phyloP scores from a whole-genome alignment of 1,140 invertebrate genomes.

The Ostrea denselamellosa region DNA sequence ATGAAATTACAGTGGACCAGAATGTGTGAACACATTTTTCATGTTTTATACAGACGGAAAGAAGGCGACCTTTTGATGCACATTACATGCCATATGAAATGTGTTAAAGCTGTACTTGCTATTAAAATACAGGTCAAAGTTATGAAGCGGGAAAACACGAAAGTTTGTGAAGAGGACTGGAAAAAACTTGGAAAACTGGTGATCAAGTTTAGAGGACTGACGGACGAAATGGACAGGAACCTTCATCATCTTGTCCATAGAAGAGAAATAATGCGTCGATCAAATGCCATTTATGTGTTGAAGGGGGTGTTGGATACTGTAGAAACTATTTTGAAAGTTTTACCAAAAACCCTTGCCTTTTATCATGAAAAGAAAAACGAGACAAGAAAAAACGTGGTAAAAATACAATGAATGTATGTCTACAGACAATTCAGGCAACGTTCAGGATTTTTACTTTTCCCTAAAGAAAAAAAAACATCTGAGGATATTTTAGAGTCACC shows the following conservation, averaged over 20 bases:
- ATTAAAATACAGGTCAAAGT: not conserved
- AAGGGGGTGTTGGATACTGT: not conserved
- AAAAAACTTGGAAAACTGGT: not conserved
- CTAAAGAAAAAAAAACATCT: too few species aligned
- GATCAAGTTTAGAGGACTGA: not conserved
- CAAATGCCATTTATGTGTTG: not conserved
- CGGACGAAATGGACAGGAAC: not conserved
- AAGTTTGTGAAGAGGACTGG: not conserved
- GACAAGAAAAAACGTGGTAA: not conserved
- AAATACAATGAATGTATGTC: not conserved
- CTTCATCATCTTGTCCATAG: not conserved
- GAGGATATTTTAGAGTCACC: conserved; percentile 32
- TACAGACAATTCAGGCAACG: not conserved
- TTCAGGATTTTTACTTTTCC: too few species aligned
- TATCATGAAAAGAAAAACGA: too few species aligned
- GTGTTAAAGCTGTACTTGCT: not conserved
- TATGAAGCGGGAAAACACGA: not conserved
- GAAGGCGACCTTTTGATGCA: not conserved
- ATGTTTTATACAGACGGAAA: not conserved
- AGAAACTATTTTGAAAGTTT: not conserved
- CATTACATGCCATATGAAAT: conserved; percentile 24
- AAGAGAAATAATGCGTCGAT: not conserved
- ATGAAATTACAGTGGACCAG: conserved; percentile 12
- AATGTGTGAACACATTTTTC: conserved; percentile 10
- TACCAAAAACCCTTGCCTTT: conserved; percentile 3